These are phyloP conservation scores for Cephalopachus bancanus DNA, from an alignment of 2,797 vertebrate genomes.

Conservation along the genomic window DNA sequence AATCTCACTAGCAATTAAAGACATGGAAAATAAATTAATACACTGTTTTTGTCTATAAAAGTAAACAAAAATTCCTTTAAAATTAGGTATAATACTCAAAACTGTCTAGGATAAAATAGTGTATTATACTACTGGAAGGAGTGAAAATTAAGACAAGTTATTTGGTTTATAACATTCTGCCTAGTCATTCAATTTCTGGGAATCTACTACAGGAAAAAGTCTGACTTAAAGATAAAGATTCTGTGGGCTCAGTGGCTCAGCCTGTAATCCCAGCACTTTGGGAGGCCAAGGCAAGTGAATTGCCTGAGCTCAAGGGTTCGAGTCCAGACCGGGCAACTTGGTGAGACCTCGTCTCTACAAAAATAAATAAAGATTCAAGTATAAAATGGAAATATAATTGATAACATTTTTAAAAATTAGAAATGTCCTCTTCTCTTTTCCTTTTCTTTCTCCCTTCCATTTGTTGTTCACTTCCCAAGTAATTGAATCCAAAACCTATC, in stretches of 20 bases:
- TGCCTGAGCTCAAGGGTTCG: no score
- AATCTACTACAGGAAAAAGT: neutral
- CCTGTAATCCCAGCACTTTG: no score
- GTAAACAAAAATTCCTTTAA: neutral
- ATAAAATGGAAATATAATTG: slow-evolving; percentile 12
- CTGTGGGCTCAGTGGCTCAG: no score
- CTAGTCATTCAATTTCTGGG: neutral
- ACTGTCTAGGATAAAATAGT: neutral
- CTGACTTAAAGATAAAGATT: slow-evolving; percentile 10
- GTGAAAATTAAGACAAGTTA: slow-evolving; percentile 38
- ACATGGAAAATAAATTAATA: neutral
- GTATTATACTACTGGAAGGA: neutral
- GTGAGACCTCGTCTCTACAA: no score
- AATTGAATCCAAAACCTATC: neutral
- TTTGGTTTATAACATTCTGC: slow-evolving; percentile 31
- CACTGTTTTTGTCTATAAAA: neutral
- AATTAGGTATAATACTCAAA: neutral
- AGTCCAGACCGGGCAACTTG: no score
- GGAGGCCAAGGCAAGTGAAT: no score
- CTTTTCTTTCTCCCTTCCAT: neutral
- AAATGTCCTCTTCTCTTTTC: neutral
- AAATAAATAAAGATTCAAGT: neutral
- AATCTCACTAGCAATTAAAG: neutral
- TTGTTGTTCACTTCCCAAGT: neutral
- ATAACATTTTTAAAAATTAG: neutral